A percentile compares a stretch with the other conserved stretches of the same genome.
Evolutionary conservation across 2,888 invertebrate genomes (phyloP).

Genomic region (Acanthosepion pharaonis): DNA sequence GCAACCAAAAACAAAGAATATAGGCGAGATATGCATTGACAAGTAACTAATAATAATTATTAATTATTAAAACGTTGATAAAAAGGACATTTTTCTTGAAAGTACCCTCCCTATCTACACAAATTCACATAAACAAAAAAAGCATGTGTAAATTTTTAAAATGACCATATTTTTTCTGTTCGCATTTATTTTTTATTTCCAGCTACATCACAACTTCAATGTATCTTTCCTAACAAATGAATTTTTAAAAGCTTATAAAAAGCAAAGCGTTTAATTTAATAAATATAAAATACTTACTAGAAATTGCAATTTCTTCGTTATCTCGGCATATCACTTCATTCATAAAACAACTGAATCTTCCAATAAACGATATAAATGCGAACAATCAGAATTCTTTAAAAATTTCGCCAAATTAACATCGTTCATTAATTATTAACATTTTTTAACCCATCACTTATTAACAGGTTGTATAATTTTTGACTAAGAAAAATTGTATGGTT

Average conservation of each 20-base stretch:
- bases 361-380: background rate
- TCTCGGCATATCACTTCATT: background rate
- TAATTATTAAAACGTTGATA: too few species aligned
- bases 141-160: too few species aligned
- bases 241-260: background rate
- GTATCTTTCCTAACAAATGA: background rate
- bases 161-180: too few species aligned
- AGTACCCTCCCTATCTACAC: too few species aligned
- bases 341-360: background rate
- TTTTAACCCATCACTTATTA: background rate
- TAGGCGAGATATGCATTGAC: too few species aligned
- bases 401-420: background rate
- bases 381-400: background rate
- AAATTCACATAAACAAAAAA: too few species aligned
- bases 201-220: too few species aligned
- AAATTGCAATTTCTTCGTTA: background rate
- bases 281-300: background rate
- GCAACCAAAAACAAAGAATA: too few species aligned
- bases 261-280: slow-evolving; percentile 5
- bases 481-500: background rate
- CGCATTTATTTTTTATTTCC: too few species aligned
- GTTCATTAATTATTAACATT: background rate
- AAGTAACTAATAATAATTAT: too few species aligned
- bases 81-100: too few species aligned
- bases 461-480: background rate